Base-by-base conservation (phyloP, 1,140 invertebrate species). In the Philaenus spumarius region DNA sequence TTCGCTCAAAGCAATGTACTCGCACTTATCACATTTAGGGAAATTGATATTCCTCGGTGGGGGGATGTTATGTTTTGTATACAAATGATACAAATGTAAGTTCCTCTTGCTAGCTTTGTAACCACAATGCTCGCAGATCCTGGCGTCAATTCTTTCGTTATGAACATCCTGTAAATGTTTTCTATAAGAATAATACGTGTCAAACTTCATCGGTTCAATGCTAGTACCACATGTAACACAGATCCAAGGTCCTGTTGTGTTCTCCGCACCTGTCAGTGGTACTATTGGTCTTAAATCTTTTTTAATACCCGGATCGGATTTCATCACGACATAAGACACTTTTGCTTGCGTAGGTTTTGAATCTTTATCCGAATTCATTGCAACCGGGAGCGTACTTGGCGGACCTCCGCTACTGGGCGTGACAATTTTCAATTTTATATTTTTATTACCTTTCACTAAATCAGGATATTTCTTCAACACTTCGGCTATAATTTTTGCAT, bases 391-490 rank as follows among this genome's bases (percentile, higher is more conserved):
- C 5, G 22, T 30, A 30, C 11, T 24, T 9, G 47, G 24, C 5
- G 30, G n/a, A 2, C 22, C 52, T 9, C 17, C 17, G 61, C 74
- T 72, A 59, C 81, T 81, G 53, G 82, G 79, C 39, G 74, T 73
- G 69, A 90, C 81, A 55, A 93, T 91, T 73, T 91, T 92, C 30
- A 93, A 71, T 68, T 87, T 85, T 30, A 93, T 91, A 69, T 90
- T 92, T 71, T 90, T 91, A 63, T 89, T 90, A 62, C 86, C 85
- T 69, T 90, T 89, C 0, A 91, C 83, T 37, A 93, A 76, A 70
- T 92, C 86, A 6, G 90, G 89, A 77, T 90, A 92, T 68, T 91
- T 91, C 62, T 91, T 91, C 23, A 67, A 23, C 5, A 67, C 62
- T 55, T 66, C 63, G 14, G 59, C 55, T 15, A 93, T 90, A 40